These are phyloP conservation scores for Tragelaphus scriptus DNA, from an alignment of 2,113 vertebrate species.

Conservation along the genomic window DNA sequence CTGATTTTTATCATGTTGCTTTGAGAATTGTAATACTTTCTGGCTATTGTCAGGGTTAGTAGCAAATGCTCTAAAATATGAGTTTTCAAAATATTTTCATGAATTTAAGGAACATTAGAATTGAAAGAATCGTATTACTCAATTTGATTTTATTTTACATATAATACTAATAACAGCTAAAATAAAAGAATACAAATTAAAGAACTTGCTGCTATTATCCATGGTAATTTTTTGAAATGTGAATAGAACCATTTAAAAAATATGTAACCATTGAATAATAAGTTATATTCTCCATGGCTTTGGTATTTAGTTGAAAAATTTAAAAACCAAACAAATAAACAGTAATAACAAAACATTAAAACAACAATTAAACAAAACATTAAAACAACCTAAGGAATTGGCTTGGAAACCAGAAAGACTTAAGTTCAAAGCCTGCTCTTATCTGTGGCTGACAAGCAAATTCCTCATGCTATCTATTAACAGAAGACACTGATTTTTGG, in stretches of 20 bases:
- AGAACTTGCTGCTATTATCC: neutral
- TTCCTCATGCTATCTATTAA: neutral
- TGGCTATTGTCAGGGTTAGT: neutral
- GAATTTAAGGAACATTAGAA: neutral
- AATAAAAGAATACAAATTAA: neutral
- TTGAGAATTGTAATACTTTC: neutral
- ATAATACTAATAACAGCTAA: neutral
- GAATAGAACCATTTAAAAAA: neutral
- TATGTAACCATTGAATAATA: neutral
- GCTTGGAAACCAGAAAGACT: neutral
- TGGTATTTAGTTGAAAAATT: neutral
- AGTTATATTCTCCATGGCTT: neutral
- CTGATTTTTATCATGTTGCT: neutral
- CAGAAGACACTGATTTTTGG: neutral
- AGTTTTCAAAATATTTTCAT: constrained; percentile 8
- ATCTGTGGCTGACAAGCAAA: neutral
- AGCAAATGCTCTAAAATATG: neutral
- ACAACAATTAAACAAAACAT: neutral
- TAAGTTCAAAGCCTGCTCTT: neutral
- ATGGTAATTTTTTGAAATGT: neutral
- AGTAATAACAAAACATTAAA: neutral
- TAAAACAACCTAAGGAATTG: neutral
- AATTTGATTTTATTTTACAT: neutral
- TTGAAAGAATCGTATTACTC: neutral
- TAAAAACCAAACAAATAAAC: neutral